phyloP scores from a whole-genome alignment of 2,113 vertebrate genomes.

The Cepphus grylle region DNA sequence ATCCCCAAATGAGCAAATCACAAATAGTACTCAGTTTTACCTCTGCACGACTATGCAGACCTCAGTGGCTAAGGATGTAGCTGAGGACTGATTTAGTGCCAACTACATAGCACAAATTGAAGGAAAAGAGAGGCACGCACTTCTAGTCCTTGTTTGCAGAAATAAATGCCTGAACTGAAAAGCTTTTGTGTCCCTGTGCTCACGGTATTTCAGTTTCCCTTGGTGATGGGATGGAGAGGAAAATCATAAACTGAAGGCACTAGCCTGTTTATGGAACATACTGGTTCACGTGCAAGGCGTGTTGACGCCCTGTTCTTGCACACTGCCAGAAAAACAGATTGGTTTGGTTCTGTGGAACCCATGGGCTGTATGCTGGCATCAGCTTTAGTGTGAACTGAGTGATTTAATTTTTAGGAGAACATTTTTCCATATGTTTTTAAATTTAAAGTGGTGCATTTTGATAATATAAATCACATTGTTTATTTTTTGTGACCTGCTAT shows the following conservation, averaged over 20 bases:
- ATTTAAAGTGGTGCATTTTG: neutral
- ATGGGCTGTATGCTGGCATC: neutral
- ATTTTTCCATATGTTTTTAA: neutral
- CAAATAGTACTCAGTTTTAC: neutral
- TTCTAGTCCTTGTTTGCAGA: neutral
- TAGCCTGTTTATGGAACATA: neutral
- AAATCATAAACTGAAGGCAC: neutral
- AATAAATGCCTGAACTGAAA: neutral
- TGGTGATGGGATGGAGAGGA: neutral
- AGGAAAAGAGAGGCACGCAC: neutral
- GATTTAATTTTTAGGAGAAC: neutral
- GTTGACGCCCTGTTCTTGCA: neutral
- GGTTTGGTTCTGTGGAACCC: neutral
- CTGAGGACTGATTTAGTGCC: neutral
- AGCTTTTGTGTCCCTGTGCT: neutral
- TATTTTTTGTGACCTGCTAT: neutral
- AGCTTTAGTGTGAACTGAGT: neutral
- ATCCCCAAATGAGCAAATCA: neutral
- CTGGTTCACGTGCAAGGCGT: neutral
- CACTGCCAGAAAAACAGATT: slow-evolving; percentile 20
- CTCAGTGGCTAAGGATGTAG: neutral
- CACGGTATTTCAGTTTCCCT: neutral
- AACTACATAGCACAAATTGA: neutral
- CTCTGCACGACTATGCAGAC: neutral
- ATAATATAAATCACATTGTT: neutral